These are phyloP conservation scores for Monopis laevigella DNA, from an alignment of 2,888 invertebrate species.

Conservation along the genomic window DNA sequence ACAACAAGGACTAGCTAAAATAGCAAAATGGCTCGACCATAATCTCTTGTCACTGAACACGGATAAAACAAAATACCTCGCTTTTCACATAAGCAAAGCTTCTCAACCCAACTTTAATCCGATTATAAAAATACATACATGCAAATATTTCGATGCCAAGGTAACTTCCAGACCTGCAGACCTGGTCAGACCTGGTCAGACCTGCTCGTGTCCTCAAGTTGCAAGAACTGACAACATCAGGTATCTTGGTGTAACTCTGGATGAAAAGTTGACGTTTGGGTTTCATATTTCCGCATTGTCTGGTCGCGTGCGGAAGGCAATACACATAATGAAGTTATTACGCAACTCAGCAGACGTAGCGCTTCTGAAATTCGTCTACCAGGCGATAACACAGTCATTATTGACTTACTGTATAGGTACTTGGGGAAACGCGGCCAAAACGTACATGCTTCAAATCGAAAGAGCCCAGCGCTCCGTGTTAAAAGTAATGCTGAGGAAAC, in stretches of 20 bases:
- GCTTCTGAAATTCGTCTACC: conserved; percentile 17
- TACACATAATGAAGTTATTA: conserved; percentile 16
- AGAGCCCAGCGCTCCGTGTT: conserved; percentile 15
- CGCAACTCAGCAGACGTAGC: conserved; percentile 15
- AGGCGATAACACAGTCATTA: conserved; percentile 18
- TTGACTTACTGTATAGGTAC: conserved; percentile 18
- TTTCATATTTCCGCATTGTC: conserved; percentile 15
- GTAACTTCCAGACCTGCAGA: too few species aligned
- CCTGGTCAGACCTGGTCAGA: not conserved
- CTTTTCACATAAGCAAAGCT: conserved; percentile 2
- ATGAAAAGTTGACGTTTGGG: conserved; percentile 13
- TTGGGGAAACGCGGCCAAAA: conserved; percentile 19
- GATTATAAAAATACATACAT: not conserved
- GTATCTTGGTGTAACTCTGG: conserved; percentile 14
- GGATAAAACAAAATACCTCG: conserved; percentile 6
- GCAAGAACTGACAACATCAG: not conserved
- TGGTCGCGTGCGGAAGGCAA: conserved; percentile 17
- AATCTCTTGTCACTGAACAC: conserved; percentile 9
- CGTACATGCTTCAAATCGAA: conserved; percentile 8
- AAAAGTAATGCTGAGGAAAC: conserved; percentile 11
- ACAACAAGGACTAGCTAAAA: not conserved
- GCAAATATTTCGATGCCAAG: too few species aligned
- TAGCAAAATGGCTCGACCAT: not conserved
- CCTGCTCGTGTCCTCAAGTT: not conserved
- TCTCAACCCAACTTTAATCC: not conserved